These are phyloP conservation scores for Scartelaos histophorus DNA, from an alignment of 2,113 vertebrate species.

Conservation along the genomic window DNA sequence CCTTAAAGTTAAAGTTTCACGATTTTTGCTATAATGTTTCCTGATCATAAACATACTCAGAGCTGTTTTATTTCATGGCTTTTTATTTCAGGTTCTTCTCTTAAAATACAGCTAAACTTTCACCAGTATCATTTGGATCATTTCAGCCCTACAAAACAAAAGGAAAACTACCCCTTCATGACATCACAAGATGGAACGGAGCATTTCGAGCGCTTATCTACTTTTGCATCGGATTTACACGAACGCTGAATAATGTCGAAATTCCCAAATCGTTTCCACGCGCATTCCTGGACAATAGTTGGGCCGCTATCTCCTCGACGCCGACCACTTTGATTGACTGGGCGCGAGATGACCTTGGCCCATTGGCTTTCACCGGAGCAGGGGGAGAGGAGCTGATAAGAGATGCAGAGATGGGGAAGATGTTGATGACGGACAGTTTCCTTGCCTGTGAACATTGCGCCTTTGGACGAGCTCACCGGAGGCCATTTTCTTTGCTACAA, in stretches of 20 bases:
- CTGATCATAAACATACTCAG: too few relatives aligned
- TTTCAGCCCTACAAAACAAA: too few relatives aligned
- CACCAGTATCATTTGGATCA: too few relatives aligned
- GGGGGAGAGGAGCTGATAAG: slow-evolving; percentile 69
- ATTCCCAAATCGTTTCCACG: neutral
- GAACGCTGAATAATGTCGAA: neutral
- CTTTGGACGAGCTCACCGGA: slow-evolving; percentile 38
- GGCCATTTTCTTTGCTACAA: slow-evolving; percentile 48
- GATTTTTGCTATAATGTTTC: too few relatives aligned
- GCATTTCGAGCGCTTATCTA: too few relatives aligned
- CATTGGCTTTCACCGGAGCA: slow-evolving; percentile 56
- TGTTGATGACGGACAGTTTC: slow-evolving; percentile 70
- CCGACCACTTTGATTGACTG: slow-evolving; percentile 70
- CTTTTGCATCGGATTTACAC: too few relatives aligned
- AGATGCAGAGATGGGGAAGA: slow-evolving; percentile 59
- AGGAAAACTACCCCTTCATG: too few relatives aligned
- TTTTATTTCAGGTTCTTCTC: too few relatives aligned
- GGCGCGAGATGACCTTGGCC: slow-evolving; percentile 67
- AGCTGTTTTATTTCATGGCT: too few relatives aligned
- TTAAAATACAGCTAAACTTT: too few relatives aligned
- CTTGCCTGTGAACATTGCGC: slow-evolving; percentile 66
- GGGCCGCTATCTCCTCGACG: slow-evolving; percentile 55
- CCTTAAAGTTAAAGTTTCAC: too few relatives aligned
- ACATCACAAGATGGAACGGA: too few relatives aligned
- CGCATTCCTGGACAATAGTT: slow-evolving; percentile 56